phyloP scores from a whole-genome alignment of 2,797 vertebrate genomes.

The Rhinoraja longicauda region DNA sequence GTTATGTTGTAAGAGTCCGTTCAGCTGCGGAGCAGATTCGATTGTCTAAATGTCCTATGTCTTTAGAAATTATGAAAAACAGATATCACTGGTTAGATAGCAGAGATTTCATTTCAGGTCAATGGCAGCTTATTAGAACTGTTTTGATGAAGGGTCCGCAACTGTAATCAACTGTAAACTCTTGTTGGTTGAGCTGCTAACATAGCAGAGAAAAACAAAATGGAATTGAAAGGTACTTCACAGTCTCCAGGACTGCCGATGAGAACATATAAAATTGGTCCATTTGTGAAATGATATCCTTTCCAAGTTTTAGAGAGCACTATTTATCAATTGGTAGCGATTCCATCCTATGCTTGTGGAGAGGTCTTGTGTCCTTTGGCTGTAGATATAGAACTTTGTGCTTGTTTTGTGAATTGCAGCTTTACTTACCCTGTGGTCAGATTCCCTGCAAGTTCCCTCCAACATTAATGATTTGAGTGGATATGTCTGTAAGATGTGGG shows the following conservation, averaged over 20 bases:
- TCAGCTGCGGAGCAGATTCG: too few relatives aligned
- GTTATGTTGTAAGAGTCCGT: too few relatives aligned
- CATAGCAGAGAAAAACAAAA: not conserved
- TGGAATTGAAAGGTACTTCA: not conserved
- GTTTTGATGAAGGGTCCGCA: too few relatives aligned
- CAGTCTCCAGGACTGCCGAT: not conserved
- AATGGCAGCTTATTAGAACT: too few relatives aligned
- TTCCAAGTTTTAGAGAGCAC: not conserved
- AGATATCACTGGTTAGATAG: too few relatives aligned
- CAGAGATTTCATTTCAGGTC: too few relatives aligned
- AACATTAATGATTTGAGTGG: not conserved
- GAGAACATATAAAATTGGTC: not conserved
- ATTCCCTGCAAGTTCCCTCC: not conserved
- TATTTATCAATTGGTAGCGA: not conserved
- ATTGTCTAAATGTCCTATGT: too few relatives aligned
- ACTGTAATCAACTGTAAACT: too few relatives aligned
- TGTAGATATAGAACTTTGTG: not conserved
- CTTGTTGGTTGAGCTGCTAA: too few relatives aligned
- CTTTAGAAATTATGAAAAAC: too few relatives aligned
- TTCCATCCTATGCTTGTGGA: not conserved
- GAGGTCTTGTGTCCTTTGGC: not conserved
- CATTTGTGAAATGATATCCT: not conserved
- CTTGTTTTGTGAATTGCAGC: constrained; percentile 4
- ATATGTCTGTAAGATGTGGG: not conserved
- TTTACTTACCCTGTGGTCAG: constrained; percentile 28